Evolutionary conservation across 53 echinoderm and acorn worm species (phyloP), one percentile per base, ranked within the genome.

Genomic region (Apostichopus leukothele): DNA sequence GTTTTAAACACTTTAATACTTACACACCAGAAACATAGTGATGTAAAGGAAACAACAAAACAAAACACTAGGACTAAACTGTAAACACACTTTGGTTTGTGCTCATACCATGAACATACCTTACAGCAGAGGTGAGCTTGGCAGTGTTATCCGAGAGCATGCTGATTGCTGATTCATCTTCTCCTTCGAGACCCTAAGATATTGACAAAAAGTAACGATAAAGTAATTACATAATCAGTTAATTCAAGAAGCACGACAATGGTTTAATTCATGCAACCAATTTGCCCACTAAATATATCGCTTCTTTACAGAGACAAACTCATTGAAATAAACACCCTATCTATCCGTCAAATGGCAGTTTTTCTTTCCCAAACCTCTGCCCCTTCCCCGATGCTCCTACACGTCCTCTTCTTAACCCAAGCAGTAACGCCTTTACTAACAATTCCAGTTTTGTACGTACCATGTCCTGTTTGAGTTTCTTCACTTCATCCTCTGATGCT

Each of bases 401-500:
- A 39, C 39, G 3, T 39, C 39, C 39, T 39, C 39, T 39, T 39
- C 39, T 39, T 39, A 39, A 39, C 39, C 39, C 39, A 39, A 39
- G 3, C 39, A 39, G 39, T 39, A 1, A 39, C 1, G 39, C 3
- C 39, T 39, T 39, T 39, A 39, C 39, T 39, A 3, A 39, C 39
- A 39, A 39, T 3, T 39, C 39, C 39, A 0, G 39, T 39, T 39
- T 39, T 39, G 6, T 6, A 91, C 89, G 76, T 89, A 97, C 97
- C 97, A 97, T 97, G 51, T 95, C 97, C 23, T 94, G 78, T 81
- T 98, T 98, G 52, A 98, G 88, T 89, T 95, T 96, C 91, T 98
- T 98, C 7, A 98, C 99, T 90, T 98, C 99, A 88, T 98, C 99
- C 83, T 98, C 99, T 5, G 95, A 96, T 60, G 99, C 92, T 76